Conservation (phyloP, 2,888 invertebrate species). For the Drosophila atripex region DNA sequence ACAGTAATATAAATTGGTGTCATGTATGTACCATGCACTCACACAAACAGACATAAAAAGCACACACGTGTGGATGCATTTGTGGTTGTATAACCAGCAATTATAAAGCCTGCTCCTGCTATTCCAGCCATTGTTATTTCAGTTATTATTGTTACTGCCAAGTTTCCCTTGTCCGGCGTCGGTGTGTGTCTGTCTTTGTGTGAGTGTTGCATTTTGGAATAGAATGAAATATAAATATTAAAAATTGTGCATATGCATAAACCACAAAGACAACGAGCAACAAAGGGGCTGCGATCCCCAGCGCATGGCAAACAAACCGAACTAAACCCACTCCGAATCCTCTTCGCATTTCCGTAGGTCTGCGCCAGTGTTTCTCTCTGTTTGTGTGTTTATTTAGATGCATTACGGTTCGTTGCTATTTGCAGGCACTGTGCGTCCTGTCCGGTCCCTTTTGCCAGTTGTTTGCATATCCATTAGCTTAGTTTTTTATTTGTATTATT, state of each 20-base stretch:
- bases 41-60: constrained; percentile 1
- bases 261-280: constrained; percentile 41
- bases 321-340: constrained; percentile 32
- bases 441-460: constrained; percentile 50
- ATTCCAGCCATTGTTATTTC: constrained; percentile 38
- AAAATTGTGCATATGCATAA: constrained; percentile 40
- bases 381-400: constrained; percentile 67
- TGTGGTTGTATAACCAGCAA: constrained; percentile 69
- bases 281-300: constrained; percentile 12
- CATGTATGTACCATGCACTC: constrained; percentile 18
- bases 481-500: constrained; percentile 27
- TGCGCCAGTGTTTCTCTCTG: constrained; percentile 45
- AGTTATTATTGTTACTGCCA: constrained; percentile 29
- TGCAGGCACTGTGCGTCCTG: constrained; percentile 42
- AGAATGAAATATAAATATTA: constrained; percentile 52
- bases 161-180: constrained; percentile 7
- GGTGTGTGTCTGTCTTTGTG: not conserved
- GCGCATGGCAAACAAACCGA: constrained; percentile 8
- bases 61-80: constrained; percentile 36
- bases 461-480: constrained; percentile 60
- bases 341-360: constrained; percentile 42
- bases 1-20: constrained; percentile 51
- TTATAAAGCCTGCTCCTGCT: constrained; percentile 52
- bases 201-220: constrained; percentile 33
- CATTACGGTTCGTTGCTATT: constrained; percentile 57